Base-by-base conservation (phyloP, 2,888 invertebrate genomes). In the Cheilosia grossa region DNA sequence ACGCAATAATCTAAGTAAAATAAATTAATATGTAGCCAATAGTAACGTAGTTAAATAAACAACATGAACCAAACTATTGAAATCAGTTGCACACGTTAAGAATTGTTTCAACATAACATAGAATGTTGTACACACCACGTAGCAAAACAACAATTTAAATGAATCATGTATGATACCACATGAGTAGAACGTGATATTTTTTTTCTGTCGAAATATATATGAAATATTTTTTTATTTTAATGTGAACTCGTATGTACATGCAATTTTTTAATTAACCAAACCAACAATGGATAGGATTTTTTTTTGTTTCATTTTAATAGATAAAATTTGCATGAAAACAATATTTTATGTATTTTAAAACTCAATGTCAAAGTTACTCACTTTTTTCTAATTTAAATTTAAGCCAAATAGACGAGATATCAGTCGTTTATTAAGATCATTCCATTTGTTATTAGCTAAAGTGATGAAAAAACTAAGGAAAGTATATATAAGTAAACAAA, bases 341-440 rank as follows among this genome's bases (percentile, higher is more conserved):
- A 24, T 44, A 13, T 13, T 33, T 49, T 27, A 44, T 6, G 2
- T 44, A 42, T 53, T 67, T 54, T n/a, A 15, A 54, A 54, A 67
- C 17, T 21, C 21, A 51, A 30, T 47, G 27, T 47, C 17, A 63
- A 63, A 64, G 17, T 66, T 63, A 15, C 27, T 44, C 6, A 42
- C 13, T 24, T 15, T 27, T 53, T 54, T 44, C 51, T 69, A 67
- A 63, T 79, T 82, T 63, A 73, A 70, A 64, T 70, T 24, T 83
- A 83, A 80, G 80, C 17, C 49, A 79, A 67, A 63, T 69, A 79
- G 82, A 75, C 83, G 70, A 83, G 80, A 75, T 79, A 74, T 83
- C 80, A 87, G 88, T 81, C 88, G 87, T 88, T 87, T 88, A 88
- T 87, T 87, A 81, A 86, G 87, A 86, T 87, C 88, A 88, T 88